Evolutionary conservation across 2,797 vertebrate species (phyloP).

Genomic region (Rhadinocentrus ornatus): DNA sequence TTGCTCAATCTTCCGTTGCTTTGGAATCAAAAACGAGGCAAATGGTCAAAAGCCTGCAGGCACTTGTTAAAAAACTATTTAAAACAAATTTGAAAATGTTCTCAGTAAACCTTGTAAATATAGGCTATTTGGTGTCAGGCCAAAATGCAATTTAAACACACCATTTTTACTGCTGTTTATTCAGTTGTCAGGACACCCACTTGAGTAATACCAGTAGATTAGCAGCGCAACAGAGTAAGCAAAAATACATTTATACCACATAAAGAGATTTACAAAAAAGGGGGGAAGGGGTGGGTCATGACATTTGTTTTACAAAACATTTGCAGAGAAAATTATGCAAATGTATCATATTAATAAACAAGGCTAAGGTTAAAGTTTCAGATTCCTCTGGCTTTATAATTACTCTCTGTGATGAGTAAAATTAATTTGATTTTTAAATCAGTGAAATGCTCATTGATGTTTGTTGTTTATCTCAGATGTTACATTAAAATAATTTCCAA

Average conservation of each 20-base stretch:
- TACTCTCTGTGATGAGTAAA: conserved; percentile 51
- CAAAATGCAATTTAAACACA: neutral
- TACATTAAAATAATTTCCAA: neutral
- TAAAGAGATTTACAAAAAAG: neutral
- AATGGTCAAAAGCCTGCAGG: neutral
- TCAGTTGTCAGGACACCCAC: conserved; percentile 7
- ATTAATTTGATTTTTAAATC: conserved; percentile 7
- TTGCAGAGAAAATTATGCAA: neutral
- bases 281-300: too few relatives aligned
- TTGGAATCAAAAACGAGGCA: conserved; percentile 11
- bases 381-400: neutral
- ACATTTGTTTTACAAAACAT: neutral
- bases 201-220: neutral
- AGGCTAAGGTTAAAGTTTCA: too few relatives aligned
- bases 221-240: neutral
- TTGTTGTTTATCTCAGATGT: conserved; percentile 2
- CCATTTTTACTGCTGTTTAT: conserved; percentile 17
- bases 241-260: neutral
- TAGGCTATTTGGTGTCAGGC: neutral
- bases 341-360: conserved; percentile 3
- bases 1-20: conserved; percentile 12
- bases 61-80: conserved; percentile 7
- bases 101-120: neutral
- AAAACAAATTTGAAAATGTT: conserved; percentile 8
- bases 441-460: neutral